Base-by-base conservation (phyloP, 2,113 vertebrate genomes). In the Zosterops borbonicus region DNA sequence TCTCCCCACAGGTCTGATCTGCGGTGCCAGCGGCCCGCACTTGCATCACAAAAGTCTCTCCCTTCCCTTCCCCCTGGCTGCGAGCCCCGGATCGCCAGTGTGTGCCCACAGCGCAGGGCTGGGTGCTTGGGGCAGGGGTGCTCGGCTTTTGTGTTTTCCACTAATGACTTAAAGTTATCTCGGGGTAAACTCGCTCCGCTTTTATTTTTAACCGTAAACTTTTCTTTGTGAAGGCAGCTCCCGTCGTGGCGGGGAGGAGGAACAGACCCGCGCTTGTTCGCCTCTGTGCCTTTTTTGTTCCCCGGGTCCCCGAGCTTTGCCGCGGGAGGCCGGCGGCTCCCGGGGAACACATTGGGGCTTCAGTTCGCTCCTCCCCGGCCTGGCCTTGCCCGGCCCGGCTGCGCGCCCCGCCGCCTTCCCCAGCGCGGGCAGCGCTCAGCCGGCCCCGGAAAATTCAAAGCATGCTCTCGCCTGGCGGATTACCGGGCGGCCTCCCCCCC, bases 251-350 rank as follows among this genome's bases (percentile, higher is more conserved):
- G 24, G 67, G 58, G 75, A 83, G 79, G 56, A 96, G 79, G 56
- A 96, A 96, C 96, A 96, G 92, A 96, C 73, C 33, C 5, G 13
- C 42, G 76, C 92, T 96, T 96, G 93, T 95, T 95, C 21, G 63
- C 64, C 71, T 93, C 87, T 95, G 93, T 92, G 94, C 79, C 71
- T 88, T 90, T 95, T 95, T 97, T 95, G 95, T 96, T 96, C 75
- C 63, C 55, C 6, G 63, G 33, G 76, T 96, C 81, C 94, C 95
- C 79, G 41, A 90, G 92, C 90, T 96, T 78, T 94, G 94, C 92
- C 23, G 94, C 58, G 67, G 74, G 88, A 91, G 85, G 62, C 85
- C 35, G 84, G 46, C 74, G 74, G 74, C 90, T 92, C 78, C 46
- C 28, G 81, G 47, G 8, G 50, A 90, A 65, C 28, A 91, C 94